These are phyloP conservation scores for Oryzias javanicus DNA, from an alignment of 2,113 vertebrate species.

Conservation along the genomic window DNA sequence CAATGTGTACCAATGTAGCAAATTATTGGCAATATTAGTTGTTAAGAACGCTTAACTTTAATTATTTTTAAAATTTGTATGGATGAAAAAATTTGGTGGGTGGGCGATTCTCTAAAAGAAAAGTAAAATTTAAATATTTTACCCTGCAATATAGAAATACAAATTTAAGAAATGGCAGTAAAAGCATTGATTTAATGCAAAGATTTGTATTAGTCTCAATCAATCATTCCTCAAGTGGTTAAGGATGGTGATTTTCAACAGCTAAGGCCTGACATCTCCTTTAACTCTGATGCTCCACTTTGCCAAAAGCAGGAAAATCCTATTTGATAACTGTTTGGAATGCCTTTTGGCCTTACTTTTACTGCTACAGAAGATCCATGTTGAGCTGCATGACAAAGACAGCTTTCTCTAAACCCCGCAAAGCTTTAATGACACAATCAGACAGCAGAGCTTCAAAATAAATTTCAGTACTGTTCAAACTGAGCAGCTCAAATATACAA, in stretches of 20 bases:
- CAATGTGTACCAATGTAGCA: too few relatives aligned
- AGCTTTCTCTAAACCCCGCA: conserved; percentile 27
- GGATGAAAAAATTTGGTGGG: too few relatives aligned
- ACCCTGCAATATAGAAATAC: neutral
- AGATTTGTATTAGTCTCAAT: conserved; percentile 17
- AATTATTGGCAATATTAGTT: too few relatives aligned
- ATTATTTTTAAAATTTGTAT: too few relatives aligned
- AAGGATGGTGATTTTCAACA: conserved; percentile 50
- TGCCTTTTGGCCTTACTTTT: conserved; percentile 22
- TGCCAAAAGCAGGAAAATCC: conserved; percentile 36
- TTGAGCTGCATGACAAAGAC: conserved; percentile 37
- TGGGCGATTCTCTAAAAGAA: too few relatives aligned
- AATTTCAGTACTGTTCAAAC: conserved; percentile 25
- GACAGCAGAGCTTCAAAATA: conserved; percentile 24
- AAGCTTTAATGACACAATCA: conserved; percentile 49
- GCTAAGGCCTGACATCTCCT: conserved; percentile 49
- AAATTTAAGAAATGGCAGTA: neutral
- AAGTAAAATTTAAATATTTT: neutral
- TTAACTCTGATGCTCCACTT: conserved; percentile 31
- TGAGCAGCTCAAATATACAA: conserved; percentile 43
- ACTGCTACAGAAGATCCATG: conserved; percentile 21
- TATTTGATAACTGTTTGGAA: conserved; percentile 37
- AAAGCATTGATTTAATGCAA: neutral
- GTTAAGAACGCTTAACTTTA: too few relatives aligned
- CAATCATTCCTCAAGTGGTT: conserved; percentile 31